phyloP scores from a whole-genome alignment of 2,888 invertebrate genomes.

The Ectemnius lituratus region DNA sequence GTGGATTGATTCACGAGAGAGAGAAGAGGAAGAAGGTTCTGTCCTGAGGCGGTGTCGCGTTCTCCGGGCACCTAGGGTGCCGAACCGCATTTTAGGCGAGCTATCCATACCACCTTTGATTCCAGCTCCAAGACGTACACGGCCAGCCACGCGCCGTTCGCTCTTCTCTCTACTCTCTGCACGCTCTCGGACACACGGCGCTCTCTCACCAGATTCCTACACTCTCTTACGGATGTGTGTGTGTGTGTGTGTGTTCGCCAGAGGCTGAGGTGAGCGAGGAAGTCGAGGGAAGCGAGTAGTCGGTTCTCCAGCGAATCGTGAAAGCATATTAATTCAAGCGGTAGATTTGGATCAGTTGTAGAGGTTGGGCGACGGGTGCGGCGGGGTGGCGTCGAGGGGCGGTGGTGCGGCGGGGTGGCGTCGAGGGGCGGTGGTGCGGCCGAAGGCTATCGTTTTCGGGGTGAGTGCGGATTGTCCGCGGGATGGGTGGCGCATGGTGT shows the following conservation, averaged over 20 bases:
- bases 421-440: neutral
- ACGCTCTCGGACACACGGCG: neutral
- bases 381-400: neutral
- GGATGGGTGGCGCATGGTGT: neutral
- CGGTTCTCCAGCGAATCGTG: too few species aligned
- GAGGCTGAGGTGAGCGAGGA: too few species aligned
- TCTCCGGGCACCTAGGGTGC: conserved; percentile 52
- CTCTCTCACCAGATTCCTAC: neutral
- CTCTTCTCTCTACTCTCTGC: neutral
- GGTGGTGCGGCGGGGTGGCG: conserved; percentile 9
- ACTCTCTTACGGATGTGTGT: too few species aligned
- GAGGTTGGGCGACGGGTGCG: too few species aligned
- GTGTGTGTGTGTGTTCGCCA: too few species aligned
- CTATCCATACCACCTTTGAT: conserved; percentile 63
- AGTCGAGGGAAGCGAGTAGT: too few species aligned
- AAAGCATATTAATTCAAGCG: too few species aligned
- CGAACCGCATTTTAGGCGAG: conserved; percentile 67
- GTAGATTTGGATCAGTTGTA: too few species aligned
- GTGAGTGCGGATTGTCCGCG: conserved; percentile 1
- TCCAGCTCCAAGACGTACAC: too few species aligned
- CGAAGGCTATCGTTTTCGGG: conserved; percentile 4
- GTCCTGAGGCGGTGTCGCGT: conserved; percentile 31
- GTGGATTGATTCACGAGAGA: neutral
- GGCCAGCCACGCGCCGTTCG: neutral
- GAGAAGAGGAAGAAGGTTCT: neutral